These are phyloP conservation scores for Callyntrura sp. DNA, from an alignment of 2,888 invertebrate species.

Conservation along the genomic window DNA sequence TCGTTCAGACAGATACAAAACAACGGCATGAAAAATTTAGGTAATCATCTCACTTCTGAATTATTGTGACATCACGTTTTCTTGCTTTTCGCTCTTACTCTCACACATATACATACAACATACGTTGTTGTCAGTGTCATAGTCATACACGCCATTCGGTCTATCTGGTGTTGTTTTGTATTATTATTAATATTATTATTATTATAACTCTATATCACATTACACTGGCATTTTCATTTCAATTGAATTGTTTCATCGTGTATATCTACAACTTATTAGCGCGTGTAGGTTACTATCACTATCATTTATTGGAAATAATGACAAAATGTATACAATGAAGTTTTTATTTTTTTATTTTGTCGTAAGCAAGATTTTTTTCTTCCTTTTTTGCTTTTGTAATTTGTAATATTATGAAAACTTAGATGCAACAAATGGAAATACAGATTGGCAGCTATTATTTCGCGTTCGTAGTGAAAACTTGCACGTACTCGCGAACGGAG, in stretches of 20 bases:
- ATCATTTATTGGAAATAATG: background rate
- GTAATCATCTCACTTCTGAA: slow-evolving; percentile 47
- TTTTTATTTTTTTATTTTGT: background rate
- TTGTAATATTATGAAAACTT: background rate
- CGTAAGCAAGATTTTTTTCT: slow-evolving; percentile 10
- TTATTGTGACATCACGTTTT: slow-evolving; percentile 55
- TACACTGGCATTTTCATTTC: background rate
- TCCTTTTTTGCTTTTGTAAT: slow-evolving; percentile 19
- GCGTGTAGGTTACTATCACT: background rate
- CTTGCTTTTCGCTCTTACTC: background rate
- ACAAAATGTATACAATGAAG: background rate
- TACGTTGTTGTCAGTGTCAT: no score
- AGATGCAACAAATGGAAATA: background rate
- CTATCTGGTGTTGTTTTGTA: background rate
- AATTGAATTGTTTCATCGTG: slow-evolving; percentile 26
- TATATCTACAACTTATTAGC: slow-evolving; percentile 11
- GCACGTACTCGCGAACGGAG: background rate
- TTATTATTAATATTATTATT: background rate
- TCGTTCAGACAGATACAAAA: slow-evolving; percentile 8
- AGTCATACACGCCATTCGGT: background rate
- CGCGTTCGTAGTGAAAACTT: slow-evolving; percentile 3
- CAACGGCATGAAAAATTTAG: slow-evolving; percentile 14
- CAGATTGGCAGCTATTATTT: background rate
- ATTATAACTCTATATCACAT: background rate
- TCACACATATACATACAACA: background rate